Base-by-base conservation (phyloP, 2,797 vertebrate species). In the Octomys mimax region DNA sequence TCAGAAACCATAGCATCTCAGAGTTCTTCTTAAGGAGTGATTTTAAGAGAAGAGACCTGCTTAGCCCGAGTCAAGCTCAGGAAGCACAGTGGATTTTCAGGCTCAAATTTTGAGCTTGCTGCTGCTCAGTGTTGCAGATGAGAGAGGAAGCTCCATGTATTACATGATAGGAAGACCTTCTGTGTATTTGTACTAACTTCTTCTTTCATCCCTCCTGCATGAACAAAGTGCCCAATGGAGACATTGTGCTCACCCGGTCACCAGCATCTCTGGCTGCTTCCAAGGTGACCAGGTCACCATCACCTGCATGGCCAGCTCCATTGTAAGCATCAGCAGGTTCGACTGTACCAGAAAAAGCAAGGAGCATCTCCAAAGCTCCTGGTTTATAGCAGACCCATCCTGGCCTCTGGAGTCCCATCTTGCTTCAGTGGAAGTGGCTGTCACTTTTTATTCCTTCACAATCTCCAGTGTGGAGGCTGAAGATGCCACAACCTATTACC, bases 181-280 rank as follows among this genome's bases (percentile, higher is more conserved):
- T 71, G 0, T 22, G 18, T 16, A 13, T 62, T 28, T 71, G 9
- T 77, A 24, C 61, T 71, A 9, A 26, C 2, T 1, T 42, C n/a
- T 73, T 18, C 22, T 92, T 68, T 46, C 24, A 3, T 66, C 9
- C 39, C 4, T 71, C 28, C n/a, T 24, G 8, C 2, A 26, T 87
- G 33, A 79, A 10, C 33, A 16, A 3, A 73, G 78, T 39, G 3
- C 61, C 78, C 39, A 52, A 5, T 14, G 71, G 28, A 82, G 9
- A 95, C 46, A 77, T 49, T 24, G 28, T 91, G 18, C 54, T 95
- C 42, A 87, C 2, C 0, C 81, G 87, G 28, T 70, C n/a, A 62
- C 82, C 31, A 71, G 70, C 14, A 22, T 70, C 62, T n/a, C 7
- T 33, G n/a, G 31, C 61, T 54, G 39, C 59, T 28, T 70, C 42